Percentiles rank a stretch among this genome's conserved stretches.
phyloP scores from a whole-genome alignment of 2,888 invertebrate genomes.

The Lochmaea capreae region DNA sequence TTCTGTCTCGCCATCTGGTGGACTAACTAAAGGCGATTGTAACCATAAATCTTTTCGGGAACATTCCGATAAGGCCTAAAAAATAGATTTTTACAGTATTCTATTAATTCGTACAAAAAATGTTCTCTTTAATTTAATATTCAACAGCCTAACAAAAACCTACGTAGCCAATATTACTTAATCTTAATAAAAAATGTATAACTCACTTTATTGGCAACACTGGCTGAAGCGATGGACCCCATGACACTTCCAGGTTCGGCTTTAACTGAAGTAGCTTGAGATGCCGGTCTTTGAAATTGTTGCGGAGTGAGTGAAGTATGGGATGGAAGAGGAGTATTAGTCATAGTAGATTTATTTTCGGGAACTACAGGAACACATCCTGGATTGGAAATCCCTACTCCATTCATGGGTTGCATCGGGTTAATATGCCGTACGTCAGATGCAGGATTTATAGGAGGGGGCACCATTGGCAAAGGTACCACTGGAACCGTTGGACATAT shows the following conservation, averaged over 20 bases:
- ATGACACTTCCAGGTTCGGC: conserved; percentile 69
- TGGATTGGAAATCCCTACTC: conserved; percentile 29
- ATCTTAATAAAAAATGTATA: too few species aligned
- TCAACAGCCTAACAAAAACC: too few species aligned
- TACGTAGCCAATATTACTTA: too few species aligned
- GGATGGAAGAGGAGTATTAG: conserved; percentile 2
- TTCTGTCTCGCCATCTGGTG: conserved; percentile 60
- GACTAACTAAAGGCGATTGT: conserved; percentile 64
- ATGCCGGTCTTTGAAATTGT: conserved; percentile 64
- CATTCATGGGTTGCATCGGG: conserved; percentile 27
- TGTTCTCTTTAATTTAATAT: too few species aligned
- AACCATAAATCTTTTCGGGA: conserved; percentile 70
- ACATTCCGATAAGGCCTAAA: conserved; percentile 70
- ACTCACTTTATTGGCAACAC: conserved; percentile 63
- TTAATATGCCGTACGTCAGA: conserved; percentile 26
- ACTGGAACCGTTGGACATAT: conserved; percentile 72
- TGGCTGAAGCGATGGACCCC: conserved; percentile 65
- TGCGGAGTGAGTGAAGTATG: conserved; percentile 50
- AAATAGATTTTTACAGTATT: conserved; percentile 28
- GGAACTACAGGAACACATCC: conserved; percentile 24
- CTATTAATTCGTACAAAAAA: background rate
- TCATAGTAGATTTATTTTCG: conserved; percentile 42
- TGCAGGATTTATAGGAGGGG: conserved; percentile 32
- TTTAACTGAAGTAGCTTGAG: conserved; percentile 70
- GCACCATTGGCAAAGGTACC: conserved; percentile 57